Conservation (phyloP, 2,113 vertebrate species). For the Coracopsis vasa region DNA sequence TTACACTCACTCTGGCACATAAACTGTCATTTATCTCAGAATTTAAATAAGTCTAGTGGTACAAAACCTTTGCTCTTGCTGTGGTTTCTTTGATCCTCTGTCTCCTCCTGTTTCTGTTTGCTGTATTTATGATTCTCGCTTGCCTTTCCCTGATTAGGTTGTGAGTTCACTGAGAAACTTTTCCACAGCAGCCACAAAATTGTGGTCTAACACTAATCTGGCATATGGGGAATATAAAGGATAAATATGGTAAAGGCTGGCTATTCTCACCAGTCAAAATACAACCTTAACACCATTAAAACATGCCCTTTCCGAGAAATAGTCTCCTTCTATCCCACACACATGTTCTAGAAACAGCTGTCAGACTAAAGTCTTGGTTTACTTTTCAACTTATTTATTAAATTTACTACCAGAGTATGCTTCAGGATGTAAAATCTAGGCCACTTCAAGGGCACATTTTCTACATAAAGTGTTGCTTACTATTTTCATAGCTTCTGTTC, state of each 20-base stretch:
- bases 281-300: background rate
- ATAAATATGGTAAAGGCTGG: background rate
- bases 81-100: background rate
- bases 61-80: background rate
- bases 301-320: background rate
- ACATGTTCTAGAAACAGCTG: background rate
- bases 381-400: background rate
- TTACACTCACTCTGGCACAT: background rate
- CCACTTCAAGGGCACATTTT: background rate
- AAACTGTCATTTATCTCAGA: background rate
- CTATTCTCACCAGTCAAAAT: background rate
- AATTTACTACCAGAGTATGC: background rate
- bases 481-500: background rate
- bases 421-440: background rate
- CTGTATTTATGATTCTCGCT: background rate
- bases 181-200: background rate
- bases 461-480: background rate
- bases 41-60: background rate
- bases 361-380: background rate
- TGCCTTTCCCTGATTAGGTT: background rate
- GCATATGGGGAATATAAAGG: background rate
- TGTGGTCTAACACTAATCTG: background rate
- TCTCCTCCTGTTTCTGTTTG: background rate
- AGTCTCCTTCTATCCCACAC: background rate
- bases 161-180: background rate